A percentile compares a stretch with the other conserved stretches of the same genome.
Evolutionary conservation across 2,113 vertebrate species (phyloP).

Genomic region (Antennarius striatus): DNA sequence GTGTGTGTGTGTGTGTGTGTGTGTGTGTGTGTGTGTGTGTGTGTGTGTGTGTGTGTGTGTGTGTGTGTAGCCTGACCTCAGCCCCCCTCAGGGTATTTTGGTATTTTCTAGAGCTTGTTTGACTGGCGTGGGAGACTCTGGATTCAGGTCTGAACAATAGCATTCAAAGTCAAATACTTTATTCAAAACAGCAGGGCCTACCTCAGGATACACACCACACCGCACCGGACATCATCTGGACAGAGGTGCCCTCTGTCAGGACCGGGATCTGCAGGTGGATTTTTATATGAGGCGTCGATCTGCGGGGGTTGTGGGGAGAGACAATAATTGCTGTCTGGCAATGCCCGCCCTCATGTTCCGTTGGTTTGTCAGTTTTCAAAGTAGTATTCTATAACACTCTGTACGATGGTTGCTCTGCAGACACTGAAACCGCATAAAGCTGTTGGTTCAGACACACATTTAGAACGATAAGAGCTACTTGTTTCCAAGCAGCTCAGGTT

Average conservation of each 20-base stretch:
- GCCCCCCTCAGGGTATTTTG: slow-evolving; percentile 10
- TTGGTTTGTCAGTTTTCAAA: slow-evolving; percentile 73
- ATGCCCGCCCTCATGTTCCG: slow-evolving; percentile 69
- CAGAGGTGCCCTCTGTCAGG: slow-evolving; percentile 14
- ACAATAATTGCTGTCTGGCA: slow-evolving; percentile 66
- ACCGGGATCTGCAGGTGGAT: slow-evolving; percentile 17
- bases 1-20: slow-evolving; percentile 43
- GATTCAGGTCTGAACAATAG: slow-evolving; percentile 41
- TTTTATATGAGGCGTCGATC: slow-evolving; percentile 48
- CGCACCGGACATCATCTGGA: background rate
- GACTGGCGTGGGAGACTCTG: slow-evolving; percentile 41
- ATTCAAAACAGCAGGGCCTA: slow-evolving; percentile 41
- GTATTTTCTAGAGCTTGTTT: slow-evolving; percentile 52
- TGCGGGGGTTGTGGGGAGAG: slow-evolving; percentile 56
- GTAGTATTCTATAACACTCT: slow-evolving; percentile 26
- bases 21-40: slow-evolving; percentile 28
- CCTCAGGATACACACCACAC: slow-evolving; percentile 3
- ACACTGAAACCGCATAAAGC: too few species aligned
- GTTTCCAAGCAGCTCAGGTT: too few species aligned
- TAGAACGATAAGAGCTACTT: too few species aligned
- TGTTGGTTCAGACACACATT: too few species aligned
- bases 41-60: slow-evolving; percentile 31
- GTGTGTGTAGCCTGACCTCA: slow-evolving; percentile 21
- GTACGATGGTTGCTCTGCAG: too few species aligned
- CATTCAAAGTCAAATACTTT: slow-evolving; percentile 49